Evolutionary conservation across 2,888 invertebrate species (phyloP), one percentile per base, ranked within the genome.

Genomic region (Desoria tigrina): DNA sequence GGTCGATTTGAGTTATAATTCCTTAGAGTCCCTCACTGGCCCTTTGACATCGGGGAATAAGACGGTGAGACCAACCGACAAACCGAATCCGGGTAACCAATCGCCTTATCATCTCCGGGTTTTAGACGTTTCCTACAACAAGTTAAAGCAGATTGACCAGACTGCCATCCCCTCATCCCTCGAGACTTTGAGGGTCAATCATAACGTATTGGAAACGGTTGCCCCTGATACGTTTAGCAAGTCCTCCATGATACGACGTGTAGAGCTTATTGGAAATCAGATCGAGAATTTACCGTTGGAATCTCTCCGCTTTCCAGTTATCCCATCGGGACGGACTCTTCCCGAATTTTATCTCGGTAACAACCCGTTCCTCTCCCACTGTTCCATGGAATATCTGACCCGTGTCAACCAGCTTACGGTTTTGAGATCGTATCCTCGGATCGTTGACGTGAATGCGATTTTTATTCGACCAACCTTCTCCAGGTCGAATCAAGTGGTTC

Each of bases 301-400:
- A 78, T 88, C 92, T 73, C 82, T 94, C 75, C 85, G 91, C 63
- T 63, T 79, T 27, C 86, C 88, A n/a, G 85, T 87, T 61, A 87
- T 90, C 76, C 86, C 88, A 21, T 83, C 83, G 55, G 88, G 88
- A 76, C 88, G 88, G 78, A 85, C 87, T 18, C 83, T 92, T 74
- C 92, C 94, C 0, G 92, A 94, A 80, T 90, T 95, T 81, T 93
- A 92, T 80, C 84, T 95, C 74, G 93, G 92, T 70, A 92, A 91
- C 55, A 96, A 96, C 81, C 94, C 95, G 16, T 92, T 95, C 82
- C 88, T 90, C 77, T 96, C 95, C 82, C 93, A 94, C 79, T 95
- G 96, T 82, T 88, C 90, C 71, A 92, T 95, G 92, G 94, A 94
- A 80, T 96, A 95, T 95, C 82, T 94, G 77, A 92, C 92, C 75